These are phyloP conservation scores for Nannobrachium achirus DNA, from an alignment of 2,113 vertebrate genomes.

Conservation along the genomic window DNA sequence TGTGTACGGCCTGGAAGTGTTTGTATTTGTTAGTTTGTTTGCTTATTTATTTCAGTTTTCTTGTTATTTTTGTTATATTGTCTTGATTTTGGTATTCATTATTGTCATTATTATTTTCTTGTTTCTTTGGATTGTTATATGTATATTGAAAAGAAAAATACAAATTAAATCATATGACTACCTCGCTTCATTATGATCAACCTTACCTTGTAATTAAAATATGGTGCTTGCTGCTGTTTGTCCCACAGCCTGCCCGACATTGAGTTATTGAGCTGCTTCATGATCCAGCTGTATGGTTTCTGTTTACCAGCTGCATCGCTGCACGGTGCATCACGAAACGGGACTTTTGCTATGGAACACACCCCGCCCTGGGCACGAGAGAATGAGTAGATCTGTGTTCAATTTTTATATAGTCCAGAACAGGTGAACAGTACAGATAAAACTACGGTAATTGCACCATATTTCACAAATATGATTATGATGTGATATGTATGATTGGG, in stretches of 20 bases:
- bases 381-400: neutral
- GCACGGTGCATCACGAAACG: slow-evolving; percentile 92
- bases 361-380: slow-evolving; percentile 75
- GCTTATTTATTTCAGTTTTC: too few species aligned
- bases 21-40: too few species aligned
- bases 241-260: slow-evolving; percentile 88
- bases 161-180: neutral
- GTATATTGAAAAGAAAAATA: neutral
- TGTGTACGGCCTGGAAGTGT: too few species aligned
- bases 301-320: slow-evolving; percentile 90
- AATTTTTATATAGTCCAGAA: too few species aligned
- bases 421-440: too few species aligned
- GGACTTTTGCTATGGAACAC: slow-evolving; percentile 84
- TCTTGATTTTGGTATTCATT: too few species aligned
- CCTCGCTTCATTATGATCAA: neutral
- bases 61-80: too few species aligned
- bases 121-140: too few species aligned
- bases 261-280: slow-evolving; percentile 86
- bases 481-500: too few species aligned
- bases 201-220: slow-evolving; percentile 89
- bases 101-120: too few species aligned
- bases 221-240: slow-evolving; percentile 84
- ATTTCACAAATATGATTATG: too few species aligned
- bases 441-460: too few species aligned
- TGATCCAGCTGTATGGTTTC: slow-evolving; percentile 85